A percentile compares a stretch with the other conserved stretches of the same genome.
Evolutionary conservation across 2,888 invertebrate species (phyloP).

Genomic region (Drosophila rubida): DNA sequence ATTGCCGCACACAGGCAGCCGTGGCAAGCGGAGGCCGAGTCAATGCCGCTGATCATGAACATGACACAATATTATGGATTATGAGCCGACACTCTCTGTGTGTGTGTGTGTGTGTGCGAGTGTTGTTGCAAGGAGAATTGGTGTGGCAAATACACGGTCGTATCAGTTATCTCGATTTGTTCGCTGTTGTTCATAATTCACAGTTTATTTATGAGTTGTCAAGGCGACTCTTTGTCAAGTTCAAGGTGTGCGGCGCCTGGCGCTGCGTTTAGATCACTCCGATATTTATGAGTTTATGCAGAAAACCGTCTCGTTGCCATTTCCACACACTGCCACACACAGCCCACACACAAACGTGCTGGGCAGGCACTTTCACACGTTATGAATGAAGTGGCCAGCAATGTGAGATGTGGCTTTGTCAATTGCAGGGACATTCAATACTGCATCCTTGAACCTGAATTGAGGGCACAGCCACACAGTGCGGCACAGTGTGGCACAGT

Average conservation of each 20-base stretch:
- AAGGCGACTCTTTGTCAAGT: slow-evolving; percentile 65
- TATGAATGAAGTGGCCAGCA: slow-evolving; percentile 68
- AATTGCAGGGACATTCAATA: slow-evolving; percentile 72
- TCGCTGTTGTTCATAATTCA: slow-evolving; percentile 78
- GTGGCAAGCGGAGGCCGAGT: slow-evolving; percentile 34
- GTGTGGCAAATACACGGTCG: slow-evolving; percentile 64
- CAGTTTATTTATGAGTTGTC: slow-evolving; percentile 83
- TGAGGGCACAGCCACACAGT: slow-evolving; percentile 33
- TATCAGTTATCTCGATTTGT: slow-evolving; percentile 54
- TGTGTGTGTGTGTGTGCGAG: slow-evolving; percentile 30
- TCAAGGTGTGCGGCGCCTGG: slow-evolving; percentile 73
- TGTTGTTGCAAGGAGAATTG: slow-evolving; percentile 58
- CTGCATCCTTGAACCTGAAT: slow-evolving; percentile 75
- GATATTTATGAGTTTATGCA: slow-evolving; percentile 83
- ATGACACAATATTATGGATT: slow-evolving; percentile 79
- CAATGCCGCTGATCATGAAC: slow-evolving; percentile 73
- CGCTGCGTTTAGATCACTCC: slow-evolving; percentile 69
- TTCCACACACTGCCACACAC: slow-evolving; percentile 53
- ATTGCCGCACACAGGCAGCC: slow-evolving; percentile 7
- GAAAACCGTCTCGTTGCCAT: slow-evolving; percentile 74
- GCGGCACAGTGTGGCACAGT: slow-evolving; percentile 17
- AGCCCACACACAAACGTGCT: background rate
- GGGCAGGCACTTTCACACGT: slow-evolving; percentile 52
- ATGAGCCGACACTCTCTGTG: slow-evolving; percentile 56
- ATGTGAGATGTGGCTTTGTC: slow-evolving; percentile 30